These are phyloP conservation scores for Sebastolobus altivelis DNA, from an alignment of 2,797 vertebrate genomes.

Conservation along the genomic window DNA sequence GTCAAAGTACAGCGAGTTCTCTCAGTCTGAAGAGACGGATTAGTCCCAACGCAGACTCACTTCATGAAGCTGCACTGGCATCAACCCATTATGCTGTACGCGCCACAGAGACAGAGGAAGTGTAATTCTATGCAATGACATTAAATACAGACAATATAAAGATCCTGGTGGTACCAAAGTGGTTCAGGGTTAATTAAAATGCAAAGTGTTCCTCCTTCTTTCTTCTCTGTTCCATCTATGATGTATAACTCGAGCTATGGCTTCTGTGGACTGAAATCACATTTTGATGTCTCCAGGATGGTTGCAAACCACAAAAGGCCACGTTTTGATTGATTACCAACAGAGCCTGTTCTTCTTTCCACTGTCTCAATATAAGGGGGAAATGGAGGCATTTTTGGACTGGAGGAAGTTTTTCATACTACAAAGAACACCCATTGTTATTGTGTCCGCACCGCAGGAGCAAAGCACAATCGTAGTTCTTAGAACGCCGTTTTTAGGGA, in stretches of 20 bases:
- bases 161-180: slow-evolving; percentile 5
- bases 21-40: slow-evolving; percentile 22
- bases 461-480: not conserved
- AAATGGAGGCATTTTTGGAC: not conserved
- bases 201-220: slow-evolving; percentile 13
- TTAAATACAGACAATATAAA: slow-evolving; percentile 29
- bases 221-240: slow-evolving; percentile 8
- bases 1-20: slow-evolving; percentile 42
- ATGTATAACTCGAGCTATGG: slow-evolving; percentile 13
- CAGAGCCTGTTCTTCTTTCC: not conserved
- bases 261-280: slow-evolving; percentile 34
- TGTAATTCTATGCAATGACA: slow-evolving; percentile 29
- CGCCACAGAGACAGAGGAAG: slow-evolving; percentile 9
- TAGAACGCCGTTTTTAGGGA: not conserved
- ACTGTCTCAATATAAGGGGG: not conserved
- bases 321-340: slow-evolving; percentile 21
- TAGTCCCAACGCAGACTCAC: slow-evolving; percentile 17
- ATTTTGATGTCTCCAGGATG: slow-evolving; percentile 13
- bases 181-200: slow-evolving; percentile 47
- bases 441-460: not conserved
- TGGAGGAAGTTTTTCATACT: not conserved
- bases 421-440: not conserved
- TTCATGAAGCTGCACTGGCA: slow-evolving; percentile 32
- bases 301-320: slow-evolving; percentile 32
- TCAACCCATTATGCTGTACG: not conserved